phyloP scores from a whole-genome alignment of 2,888 invertebrate genomes.

The Chydorus sphaericus region DNA sequence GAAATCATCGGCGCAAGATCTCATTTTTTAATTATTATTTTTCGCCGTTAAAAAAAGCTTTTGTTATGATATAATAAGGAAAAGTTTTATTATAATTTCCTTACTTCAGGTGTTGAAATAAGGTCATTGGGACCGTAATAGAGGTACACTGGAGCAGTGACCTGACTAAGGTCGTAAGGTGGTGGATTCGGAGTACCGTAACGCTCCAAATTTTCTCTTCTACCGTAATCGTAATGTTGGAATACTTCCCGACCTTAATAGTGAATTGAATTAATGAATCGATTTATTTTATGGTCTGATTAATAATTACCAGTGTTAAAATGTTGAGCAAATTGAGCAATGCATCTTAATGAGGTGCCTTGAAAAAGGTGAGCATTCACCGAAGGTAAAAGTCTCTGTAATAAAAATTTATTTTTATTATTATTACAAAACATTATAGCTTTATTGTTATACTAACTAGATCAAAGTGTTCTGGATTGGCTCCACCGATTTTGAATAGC shows the following conservation, averaged over 20 bases:
- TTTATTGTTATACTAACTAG: conserved; percentile 23
- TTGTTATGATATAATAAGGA: no score
- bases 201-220: background rate
- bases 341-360: conserved; percentile 24
- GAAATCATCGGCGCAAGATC: no score
- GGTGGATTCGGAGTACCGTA: conserved; percentile 46
- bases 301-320: conserved; percentile 8
- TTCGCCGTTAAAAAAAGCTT: background rate
- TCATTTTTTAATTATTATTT: no score
- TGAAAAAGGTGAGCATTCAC: conserved; percentile 25
- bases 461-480: conserved; percentile 26
- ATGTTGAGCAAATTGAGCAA: conserved; percentile 26
- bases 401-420: conserved; percentile 19
- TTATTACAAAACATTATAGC: background rate
- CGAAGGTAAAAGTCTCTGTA: conserved; percentile 24
- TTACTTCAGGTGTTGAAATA: conserved; percentile 44
- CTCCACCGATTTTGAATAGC: conserved; percentile 32
- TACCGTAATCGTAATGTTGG: conserved; percentile 25
- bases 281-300: no score
- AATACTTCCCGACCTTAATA: conserved; percentile 19
- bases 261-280: no score
- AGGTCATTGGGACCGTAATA: conserved; percentile 57
- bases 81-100: no score
- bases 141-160: conserved; percentile 49
- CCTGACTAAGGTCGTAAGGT: conserved; percentile 42